Evolutionary conservation across 2,888 invertebrate genomes (phyloP), one percentile per base, ranked within the genome.

Genomic region (Latrodectus hesperus): DNA sequence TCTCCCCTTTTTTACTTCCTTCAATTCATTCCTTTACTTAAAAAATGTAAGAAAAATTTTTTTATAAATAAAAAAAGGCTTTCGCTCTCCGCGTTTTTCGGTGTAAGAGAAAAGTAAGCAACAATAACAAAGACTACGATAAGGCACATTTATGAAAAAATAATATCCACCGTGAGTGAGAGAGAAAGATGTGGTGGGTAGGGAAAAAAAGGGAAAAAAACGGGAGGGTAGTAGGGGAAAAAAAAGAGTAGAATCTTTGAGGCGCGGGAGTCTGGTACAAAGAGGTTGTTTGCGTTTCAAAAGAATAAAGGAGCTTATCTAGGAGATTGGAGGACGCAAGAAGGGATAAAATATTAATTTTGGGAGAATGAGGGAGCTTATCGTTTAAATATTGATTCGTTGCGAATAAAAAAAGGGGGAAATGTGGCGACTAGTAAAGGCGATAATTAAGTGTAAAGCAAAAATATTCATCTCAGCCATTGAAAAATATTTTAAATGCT

Each of bases 331-430:
- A 88, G 88, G 80, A 80, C 84, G 88, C 76, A 78, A 88, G 75
- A 67, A 88, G 71, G 88, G 88, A 88, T 88, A 88, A 88, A 88
- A 88, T 88, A 88, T 88, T 88, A 88, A 88, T 88, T 88, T 88
- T 84, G 68, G 84, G 80, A 88, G 84, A 88, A 88, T 83, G 76
- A 88, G 88, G 77, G 72, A 79, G 83, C 84, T 88, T 88, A 88
- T 88, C 88, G 84, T 84, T 88, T 88, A 88, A 88, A 88, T 88
- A 88, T 84, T 88, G 88, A 84, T 88, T 84, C 80, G 73, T 67
- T 52, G 22, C 14, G 55, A 65, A 71, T 55, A 60, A 60, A 52
- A 84, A 79, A 68, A 16, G 72, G 53, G 60, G 51, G 10, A 74
- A 71, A 53, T 71, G 73, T 70, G 38, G 51, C 71, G 73, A 81